Evolutionary conservation across 2,888 invertebrate genomes (phyloP), one percentile per base, ranked within the genome.

Genomic region (Pandemis heparana): DNA sequence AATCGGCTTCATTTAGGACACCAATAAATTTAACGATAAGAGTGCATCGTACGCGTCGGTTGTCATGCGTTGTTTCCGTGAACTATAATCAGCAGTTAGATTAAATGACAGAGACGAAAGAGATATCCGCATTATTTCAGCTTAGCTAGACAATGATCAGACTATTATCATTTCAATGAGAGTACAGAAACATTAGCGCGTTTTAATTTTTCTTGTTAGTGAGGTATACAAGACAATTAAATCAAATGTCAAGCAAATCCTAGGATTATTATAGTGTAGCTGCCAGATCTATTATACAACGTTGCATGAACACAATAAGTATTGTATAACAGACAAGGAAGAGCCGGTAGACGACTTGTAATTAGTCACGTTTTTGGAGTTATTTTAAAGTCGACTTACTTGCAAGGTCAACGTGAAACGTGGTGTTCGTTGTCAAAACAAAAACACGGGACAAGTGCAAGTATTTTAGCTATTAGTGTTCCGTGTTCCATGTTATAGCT

Each of bases 1-100:
- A 81, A 81, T 76, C 75, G 79, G 77, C 66, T 61, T 59, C 64
- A 69, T 59, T 60, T 67, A 60, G 68, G 69, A 59, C 61, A 51
- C 61, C 64, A 69, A 76, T 76, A 74, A 74, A 74, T 65, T 66
- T 63, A 71, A 46, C 66, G 16, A 56, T 56, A 67, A 65, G 67
- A 63, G 70, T 69, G 74, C 65, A 60, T 32, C 12, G 65, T 59
- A 51, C 65, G 43, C 63, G 59, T 59, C 63, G 14, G 63, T 56
- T 64, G 68, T 68, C 56, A 64, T 69, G 63, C 63, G 71, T 63
- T 69, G 72, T 62, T 64, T 68, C 63, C n/a, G 53, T 16, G 68
- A 64, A 23, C 38, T 72, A 68, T 68, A 68, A 69, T 68, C 59
- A 73, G 63, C 61, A n/a, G 56, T 59, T 51, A n/a, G 43, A 62